Conservation (phyloP, 2,797 vertebrate species). For the Crenichthys baileyi region DNA sequence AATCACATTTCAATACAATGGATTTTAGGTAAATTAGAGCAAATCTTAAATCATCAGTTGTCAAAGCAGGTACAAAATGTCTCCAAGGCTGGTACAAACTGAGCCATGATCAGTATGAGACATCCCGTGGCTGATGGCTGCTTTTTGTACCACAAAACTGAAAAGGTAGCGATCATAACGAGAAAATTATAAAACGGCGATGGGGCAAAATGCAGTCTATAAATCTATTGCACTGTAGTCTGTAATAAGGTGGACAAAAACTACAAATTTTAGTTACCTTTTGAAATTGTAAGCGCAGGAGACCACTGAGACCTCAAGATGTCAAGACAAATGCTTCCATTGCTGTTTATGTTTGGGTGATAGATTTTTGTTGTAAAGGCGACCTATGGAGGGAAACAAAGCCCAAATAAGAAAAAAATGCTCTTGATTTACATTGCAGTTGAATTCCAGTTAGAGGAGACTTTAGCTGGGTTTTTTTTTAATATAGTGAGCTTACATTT, state of each 20-base stretch:
- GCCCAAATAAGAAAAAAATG: neutral
- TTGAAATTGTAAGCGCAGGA: constrained; percentile 87
- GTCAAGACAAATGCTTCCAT: constrained; percentile 88
- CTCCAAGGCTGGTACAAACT: neutral
- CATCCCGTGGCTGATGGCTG: neutral
- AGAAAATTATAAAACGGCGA: neutral
- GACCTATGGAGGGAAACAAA: constrained; percentile 69
- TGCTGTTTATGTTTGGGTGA: constrained; percentile 90
- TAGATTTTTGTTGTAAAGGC: constrained; percentile 89
- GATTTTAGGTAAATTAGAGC: neutral
- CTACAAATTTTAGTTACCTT: constrained; percentile 73
- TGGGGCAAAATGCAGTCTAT: neutral
- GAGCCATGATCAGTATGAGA: neutral
- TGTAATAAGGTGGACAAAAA: neutral
- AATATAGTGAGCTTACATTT: neutral
- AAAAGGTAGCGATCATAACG: neutral
- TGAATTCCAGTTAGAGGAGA: neutral
- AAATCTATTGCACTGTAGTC: neutral
- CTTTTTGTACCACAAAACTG: neutral
- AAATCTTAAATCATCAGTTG: neutral
- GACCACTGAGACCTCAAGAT: constrained; percentile 89
- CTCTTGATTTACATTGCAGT: neutral
- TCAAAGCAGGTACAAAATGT: neutral
- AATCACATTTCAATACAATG: neutral
- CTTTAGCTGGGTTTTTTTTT: neutral